Evolutionary conservation across 2,797 vertebrate species (phyloP), one percentile per base, ranked within the genome.

Genomic region (Hydrolagus colliei): DNA sequence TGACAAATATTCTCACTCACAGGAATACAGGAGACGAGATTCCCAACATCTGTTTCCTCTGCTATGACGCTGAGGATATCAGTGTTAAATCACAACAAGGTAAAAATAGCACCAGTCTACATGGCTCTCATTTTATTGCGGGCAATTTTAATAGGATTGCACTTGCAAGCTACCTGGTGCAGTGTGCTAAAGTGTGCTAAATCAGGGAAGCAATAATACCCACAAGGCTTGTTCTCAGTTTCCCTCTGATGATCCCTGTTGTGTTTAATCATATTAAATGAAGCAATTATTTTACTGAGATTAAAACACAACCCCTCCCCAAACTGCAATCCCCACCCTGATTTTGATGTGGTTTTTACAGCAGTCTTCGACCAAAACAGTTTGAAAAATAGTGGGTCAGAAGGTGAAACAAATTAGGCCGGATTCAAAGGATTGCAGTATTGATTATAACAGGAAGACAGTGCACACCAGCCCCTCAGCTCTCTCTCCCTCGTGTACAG

Each of bases 21-120:
- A 96, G 96, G 96, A 97, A 96, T 96, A 91, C 91, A 92, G 93
- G 89, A 91, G 94, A 93, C 94, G 96, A 95, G 95, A 96, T 96
- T 96, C 95, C 94, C 92, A 93, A 92, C 97, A 98, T 97, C 97
- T 98, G 97, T 97, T 99, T 98, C 97, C 97, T 98, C 95, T 90
- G 95, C 95, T 93, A 93, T 96, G 93, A 93, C 92, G 94, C 93
- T 91, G 93, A 96, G 96, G 95, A 97, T 97, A 94, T 93, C 89
- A 94, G 91, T 93, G 94, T 93, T 96, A 96, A 97, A 96, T 96
- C 94, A 96, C 91, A 92, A 91, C 85, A 93, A 91, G 1, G 92
- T 95, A 96, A 95, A 98, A 98, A 98, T 97, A 98, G 96, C 94
- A 92, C 90, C 91, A 89, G 92, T 90, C 90, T 88, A 89, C 86